These are phyloP conservation scores for Celastrina argiolus DNA, from an alignment of 2,888 invertebrate species.

Conservation along the genomic window DNA sequence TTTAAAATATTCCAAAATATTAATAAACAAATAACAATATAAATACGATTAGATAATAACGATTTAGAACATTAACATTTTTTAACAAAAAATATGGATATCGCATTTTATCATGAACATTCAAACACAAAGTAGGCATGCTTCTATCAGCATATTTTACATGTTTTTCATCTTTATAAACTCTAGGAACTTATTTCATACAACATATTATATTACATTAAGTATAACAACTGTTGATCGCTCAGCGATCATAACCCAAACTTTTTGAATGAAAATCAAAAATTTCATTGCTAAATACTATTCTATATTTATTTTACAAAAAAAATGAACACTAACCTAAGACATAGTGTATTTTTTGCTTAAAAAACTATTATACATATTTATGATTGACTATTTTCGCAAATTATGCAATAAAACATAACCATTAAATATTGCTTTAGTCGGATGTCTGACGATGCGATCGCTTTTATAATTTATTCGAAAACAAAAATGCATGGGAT, in stretches of 20 bases:
- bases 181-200: neutral
- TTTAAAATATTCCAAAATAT: neutral
- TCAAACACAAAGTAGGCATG: too few species aligned
- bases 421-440: neutral
- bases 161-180: neutral
- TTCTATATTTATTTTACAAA: neutral
- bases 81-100: neutral
- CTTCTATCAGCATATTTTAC: neutral
- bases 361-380: neutral
- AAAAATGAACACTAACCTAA: neutral
- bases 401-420: neutral
- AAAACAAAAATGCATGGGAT: too few species aligned
- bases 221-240: neutral
- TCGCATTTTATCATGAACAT: neutral
- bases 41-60: too few species aligned
- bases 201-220: neutral
- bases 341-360: neutral
- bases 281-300: neutral
- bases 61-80: neutral
- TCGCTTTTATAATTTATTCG: too few species aligned
- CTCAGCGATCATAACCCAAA: neutral
- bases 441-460: too few species aligned
- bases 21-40: neutral
- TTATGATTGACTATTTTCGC: neutral
- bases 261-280: constrained; percentile 1